Conservation (phyloP, 37 sponge, comb jelly and placozoan genomes). For the Hormiphora californensis region DNA sequence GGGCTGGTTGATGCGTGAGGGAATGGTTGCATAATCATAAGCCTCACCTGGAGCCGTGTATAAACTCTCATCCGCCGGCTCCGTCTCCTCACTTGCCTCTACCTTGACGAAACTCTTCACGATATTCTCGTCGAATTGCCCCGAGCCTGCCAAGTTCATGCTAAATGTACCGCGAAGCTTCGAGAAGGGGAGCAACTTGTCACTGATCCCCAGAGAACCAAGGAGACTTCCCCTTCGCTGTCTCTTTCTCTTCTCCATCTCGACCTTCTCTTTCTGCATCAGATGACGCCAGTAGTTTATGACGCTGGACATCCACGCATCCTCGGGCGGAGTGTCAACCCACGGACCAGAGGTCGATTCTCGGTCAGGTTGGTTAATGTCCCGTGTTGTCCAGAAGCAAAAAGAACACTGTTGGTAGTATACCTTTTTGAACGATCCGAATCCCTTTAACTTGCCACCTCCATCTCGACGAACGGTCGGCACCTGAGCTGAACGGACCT, state of each 20-base stretch:
- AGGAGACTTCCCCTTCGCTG: slow-evolving; percentile 47
- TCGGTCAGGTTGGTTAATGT: slow-evolving; percentile 25
- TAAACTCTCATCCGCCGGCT: slow-evolving; percentile 39
- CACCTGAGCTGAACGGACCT: slow-evolving; percentile 45
- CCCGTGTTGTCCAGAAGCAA: slow-evolving; percentile 50
- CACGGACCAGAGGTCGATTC: slow-evolving; percentile 40
- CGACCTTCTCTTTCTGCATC: slow-evolving; percentile 41
- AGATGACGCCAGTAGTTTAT: slow-evolving; percentile 29
- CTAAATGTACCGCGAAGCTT: slow-evolving; percentile 31
- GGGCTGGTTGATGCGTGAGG: background rate
- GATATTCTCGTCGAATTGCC: slow-evolving; percentile 36
- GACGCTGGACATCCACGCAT: slow-evolving; percentile 3
- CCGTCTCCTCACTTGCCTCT: slow-evolving; percentile 28
- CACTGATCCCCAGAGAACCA: slow-evolving; percentile 52
- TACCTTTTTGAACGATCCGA: slow-evolving; percentile 40
- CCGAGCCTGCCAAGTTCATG: slow-evolving; percentile 33
- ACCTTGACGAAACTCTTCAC: slow-evolving; percentile 8
- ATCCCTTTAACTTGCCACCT: slow-evolving; percentile 38
- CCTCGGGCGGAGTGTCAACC: background rate
- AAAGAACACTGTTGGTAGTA: slow-evolving; percentile 43
- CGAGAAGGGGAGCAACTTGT: slow-evolving; percentile 30
- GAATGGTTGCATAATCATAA: slow-evolving; percentile 18
- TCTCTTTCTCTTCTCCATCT: slow-evolving; percentile 49
- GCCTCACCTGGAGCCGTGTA: slow-evolving; percentile 7
- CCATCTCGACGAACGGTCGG: slow-evolving; percentile 27